Percentiles rank a stretch among this genome's conserved stretches.
phyloP scores from a whole-genome alignment of 1,140 invertebrate species.

The Calycopis cecrops region DNA sequence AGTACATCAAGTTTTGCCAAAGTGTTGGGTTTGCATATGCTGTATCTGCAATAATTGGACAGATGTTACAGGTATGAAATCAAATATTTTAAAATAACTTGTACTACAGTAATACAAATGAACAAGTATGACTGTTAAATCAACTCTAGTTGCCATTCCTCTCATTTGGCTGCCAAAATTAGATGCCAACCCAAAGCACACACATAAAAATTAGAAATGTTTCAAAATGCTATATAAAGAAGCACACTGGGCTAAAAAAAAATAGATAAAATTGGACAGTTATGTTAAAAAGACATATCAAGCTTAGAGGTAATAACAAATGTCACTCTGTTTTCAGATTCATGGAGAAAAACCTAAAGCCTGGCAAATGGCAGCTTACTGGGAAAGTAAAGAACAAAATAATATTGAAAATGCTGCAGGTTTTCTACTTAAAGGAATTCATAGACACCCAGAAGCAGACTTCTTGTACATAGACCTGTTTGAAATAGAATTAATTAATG shows the following conservation, averaged over 20 bases:
- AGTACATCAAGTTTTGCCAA: slow-evolving; percentile 83
- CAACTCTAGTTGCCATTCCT: no score
- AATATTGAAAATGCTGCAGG: slow-evolving; percentile 80
- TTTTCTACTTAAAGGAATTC: slow-evolving; percentile 80
- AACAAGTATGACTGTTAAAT: no score
- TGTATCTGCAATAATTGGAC: slow-evolving; percentile 58
- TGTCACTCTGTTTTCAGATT: slow-evolving; percentile 56
- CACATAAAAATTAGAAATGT: background rate
- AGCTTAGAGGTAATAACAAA: no score
- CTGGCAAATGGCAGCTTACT: slow-evolving; percentile 83
- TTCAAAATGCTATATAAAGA: no score
- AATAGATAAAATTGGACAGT: no score
- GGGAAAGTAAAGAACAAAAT: slow-evolving; percentile 82
- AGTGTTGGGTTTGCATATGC: slow-evolving; percentile 74
- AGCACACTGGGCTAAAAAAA: no score
- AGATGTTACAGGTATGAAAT: slow-evolving; percentile 61
- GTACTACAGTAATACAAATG: no score
- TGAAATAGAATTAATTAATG: slow-evolving; percentile 51
- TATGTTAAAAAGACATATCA: no score
- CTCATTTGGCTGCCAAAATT: background rate
- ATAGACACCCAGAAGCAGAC: slow-evolving; percentile 79
- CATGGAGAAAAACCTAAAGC: slow-evolving; percentile 84
- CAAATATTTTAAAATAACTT: background rate
- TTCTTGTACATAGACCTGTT: slow-evolving; percentile 75
- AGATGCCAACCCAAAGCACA: background rate